Evolutionary conservation across 2,797 vertebrate species (phyloP).

Genomic region (Uromys caudimaculatus): DNA sequence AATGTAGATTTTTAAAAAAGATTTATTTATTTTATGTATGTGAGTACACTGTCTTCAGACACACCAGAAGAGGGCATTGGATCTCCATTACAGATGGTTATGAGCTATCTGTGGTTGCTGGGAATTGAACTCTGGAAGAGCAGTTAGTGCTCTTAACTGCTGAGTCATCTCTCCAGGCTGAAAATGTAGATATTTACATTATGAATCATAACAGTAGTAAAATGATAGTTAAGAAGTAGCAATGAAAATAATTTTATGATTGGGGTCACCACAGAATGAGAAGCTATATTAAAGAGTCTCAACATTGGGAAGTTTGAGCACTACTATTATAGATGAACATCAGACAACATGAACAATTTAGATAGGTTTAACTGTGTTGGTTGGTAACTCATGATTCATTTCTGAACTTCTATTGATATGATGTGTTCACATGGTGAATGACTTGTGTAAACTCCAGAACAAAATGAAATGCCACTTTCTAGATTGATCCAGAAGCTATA

Average conservation of each 20-base stretch:
- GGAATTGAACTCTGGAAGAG: too few species aligned
- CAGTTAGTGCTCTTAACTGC: too few species aligned
- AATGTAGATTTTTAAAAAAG: not conserved
- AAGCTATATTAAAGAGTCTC: not conserved
- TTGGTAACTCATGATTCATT: not conserved
- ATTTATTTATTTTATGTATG: too few species aligned
- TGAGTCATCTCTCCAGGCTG: too few species aligned
- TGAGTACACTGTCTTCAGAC: too few species aligned
- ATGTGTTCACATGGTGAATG: not conserved
- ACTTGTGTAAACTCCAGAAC: not conserved
- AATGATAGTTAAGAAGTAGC: not conserved
- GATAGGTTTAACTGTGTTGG: not conserved
- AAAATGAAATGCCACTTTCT: conserved; percentile 6
- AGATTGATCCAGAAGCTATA: not conserved
- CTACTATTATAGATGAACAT: not conserved
- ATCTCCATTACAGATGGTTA: too few species aligned
- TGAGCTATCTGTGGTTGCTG: too few species aligned
- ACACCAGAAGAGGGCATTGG: too few species aligned
- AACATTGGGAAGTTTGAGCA: not conserved
- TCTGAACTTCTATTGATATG: not conserved
- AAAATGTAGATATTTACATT: not conserved
- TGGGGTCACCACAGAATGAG: not conserved
- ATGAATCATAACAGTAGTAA: not conserved
- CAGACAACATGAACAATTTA: not conserved
- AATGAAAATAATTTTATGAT: not conserved